Evolutionary conservation across 1,140 invertebrate species (phyloP), one percentile per base, ranked within the genome.

Genomic region (Eueides isabella): DNA sequence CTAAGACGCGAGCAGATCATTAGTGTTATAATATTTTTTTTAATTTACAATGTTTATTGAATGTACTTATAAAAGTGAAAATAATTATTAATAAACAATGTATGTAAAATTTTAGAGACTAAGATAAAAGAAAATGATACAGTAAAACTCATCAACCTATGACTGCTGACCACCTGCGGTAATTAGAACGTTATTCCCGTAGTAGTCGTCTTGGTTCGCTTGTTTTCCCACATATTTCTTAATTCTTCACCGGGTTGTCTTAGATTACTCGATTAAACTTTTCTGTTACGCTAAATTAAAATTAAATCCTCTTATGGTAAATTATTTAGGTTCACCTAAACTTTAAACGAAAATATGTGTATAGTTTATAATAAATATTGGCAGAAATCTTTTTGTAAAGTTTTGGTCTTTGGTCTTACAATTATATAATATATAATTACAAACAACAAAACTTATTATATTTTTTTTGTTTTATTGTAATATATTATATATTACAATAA

Each of bases 171-270:
- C 81, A 82, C 78, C 78, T 82, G 80, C 71, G 67, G 85, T 85
- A 89, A 90, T 90, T 89, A 89, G 86, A 88, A 82, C 83, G 80
- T 81, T 80, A 75, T 74, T 75, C 78, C 78, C n/a, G n/a, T n/a
- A n/a, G 75, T 75, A 78, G 78, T 70, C 41, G 88, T 86, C 77
- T 77, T 80, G 88, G 81, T 84, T 75, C 77, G 86, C 74, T 84
- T 83, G 64, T 38, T 85, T 89, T 90, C 86, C 86, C 88, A 90
- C 88, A 86, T 70, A 55, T 80, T 81, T 84, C 81, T 85, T 70
- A 35, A 79, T 81, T 85, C 81, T 83, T 81, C 72, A 72, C 72
- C 61, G 61, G 72, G 62, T n/a, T 68, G 74, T 71, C 69, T 76
- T 79, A 79, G 75, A 81, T 81, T 76, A 79, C 61, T 35, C 84